Evolutionary conservation across 2,888 invertebrate species (phyloP).

Genomic region (Drosophila demipolita): DNA sequence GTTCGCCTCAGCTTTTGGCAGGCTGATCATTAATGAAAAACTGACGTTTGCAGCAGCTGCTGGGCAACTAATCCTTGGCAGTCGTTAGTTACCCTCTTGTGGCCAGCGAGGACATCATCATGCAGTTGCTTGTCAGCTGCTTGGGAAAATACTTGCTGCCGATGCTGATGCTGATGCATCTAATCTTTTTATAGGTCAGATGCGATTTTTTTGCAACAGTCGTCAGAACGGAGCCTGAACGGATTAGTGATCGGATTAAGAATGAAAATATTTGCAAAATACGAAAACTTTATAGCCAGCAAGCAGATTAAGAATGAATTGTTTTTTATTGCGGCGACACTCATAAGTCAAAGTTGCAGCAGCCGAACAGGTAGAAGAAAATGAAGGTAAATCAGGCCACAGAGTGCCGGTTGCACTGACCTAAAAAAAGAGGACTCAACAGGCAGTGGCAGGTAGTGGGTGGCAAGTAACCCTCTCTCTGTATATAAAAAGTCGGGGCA

Average conservation of each 20-base stretch:
- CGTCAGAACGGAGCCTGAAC: conserved; percentile 4
- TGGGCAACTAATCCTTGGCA: conserved; percentile 36
- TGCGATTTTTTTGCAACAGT: conserved; percentile 32
- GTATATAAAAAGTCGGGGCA: conserved; percentile 49
- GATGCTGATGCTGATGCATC: conserved; percentile 16
- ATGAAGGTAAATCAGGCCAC: conserved; percentile 6
- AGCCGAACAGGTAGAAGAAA: conserved; percentile 8
- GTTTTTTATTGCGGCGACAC: conserved; percentile 68
- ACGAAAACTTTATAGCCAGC: conserved; percentile 54
- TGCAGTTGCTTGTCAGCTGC: conserved; percentile 64
- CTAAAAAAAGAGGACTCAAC: conserved; percentile 8
- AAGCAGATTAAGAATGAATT: conserved; percentile 77
- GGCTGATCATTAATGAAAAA: conserved; percentile 70
- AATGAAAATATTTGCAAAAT: conserved; percentile 78
- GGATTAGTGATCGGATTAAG: conserved; percentile 76
- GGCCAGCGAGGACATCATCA: conserved; percentile 22
- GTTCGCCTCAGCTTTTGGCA: neutral
- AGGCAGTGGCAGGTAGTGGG: conserved; percentile 10
- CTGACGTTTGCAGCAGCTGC: conserved; percentile 49
- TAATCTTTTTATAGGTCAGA: conserved; percentile 71
- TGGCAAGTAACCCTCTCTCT: neutral
- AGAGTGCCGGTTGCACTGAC: neutral
- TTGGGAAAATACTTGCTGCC: conserved; percentile 65
- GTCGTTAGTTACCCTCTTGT: conserved; percentile 61
- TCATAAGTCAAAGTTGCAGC: conserved; percentile 57